Evolutionary conservation across 2,797 vertebrate species (phyloP).

Genomic region (Mormyrops boulengeri): DNA sequence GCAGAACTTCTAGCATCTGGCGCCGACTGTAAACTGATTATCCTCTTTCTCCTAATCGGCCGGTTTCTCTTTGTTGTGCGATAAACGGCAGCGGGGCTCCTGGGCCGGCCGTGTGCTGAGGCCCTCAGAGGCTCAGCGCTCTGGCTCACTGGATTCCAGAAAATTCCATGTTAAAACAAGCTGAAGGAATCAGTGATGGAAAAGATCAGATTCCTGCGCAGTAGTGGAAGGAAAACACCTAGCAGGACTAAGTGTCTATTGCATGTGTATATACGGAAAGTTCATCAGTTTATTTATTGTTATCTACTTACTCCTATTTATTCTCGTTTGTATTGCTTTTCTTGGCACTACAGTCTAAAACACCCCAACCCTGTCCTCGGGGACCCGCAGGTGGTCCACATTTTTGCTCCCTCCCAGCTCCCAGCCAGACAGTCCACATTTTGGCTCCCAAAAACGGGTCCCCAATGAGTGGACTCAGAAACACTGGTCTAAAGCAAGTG

Average conservation of each 20-base stretch:
- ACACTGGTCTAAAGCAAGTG: not conserved
- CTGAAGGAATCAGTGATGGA: not conserved
- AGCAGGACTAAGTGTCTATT: not conserved
- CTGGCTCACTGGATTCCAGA: not conserved
- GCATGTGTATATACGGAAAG: not conserved
- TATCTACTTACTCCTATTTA: not conserved
- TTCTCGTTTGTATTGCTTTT: not conserved
- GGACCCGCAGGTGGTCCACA: not conserved
- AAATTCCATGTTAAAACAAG: not conserved
- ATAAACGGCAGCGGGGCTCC: not conserved
- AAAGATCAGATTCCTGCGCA: not conserved
- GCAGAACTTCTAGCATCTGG: constrained; percentile 34
- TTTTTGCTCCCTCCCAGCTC: not conserved
- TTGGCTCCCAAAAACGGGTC: not conserved
- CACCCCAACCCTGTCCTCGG: not conserved
- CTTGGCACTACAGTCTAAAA: not conserved
- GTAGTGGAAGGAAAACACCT: not conserved
- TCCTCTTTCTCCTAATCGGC: constrained; percentile 19
- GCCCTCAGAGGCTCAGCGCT: not conserved
- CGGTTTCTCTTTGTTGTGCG: not conserved
- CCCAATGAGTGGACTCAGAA: not conserved
- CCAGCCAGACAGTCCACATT: not conserved
- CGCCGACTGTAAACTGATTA: constrained; percentile 38
- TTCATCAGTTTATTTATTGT: not conserved
- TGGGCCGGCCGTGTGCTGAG: not conserved